Evolutionary conservation across 2,888 invertebrate species (phyloP).

Genomic region (Ecdyonurus torrentis): DNA sequence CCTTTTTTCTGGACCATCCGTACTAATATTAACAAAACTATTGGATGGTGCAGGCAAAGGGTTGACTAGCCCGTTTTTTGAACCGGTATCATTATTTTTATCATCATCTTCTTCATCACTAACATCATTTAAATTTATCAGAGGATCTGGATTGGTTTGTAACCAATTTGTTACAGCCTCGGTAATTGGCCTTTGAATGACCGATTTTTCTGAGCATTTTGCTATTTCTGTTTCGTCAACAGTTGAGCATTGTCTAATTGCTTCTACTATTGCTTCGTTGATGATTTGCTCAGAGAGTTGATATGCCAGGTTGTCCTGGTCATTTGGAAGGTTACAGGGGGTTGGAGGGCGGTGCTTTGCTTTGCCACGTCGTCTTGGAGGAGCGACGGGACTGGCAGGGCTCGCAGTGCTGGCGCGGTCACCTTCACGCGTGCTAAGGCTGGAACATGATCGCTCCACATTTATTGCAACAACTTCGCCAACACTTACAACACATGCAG

Average conservation of each 20-base stretch:
- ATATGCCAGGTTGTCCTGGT: background rate
- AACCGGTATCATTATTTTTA: slow-evolving; percentile 15
- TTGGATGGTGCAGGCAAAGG: slow-evolving; percentile 35
- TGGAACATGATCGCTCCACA: background rate
- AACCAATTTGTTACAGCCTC: slow-evolving; percentile 43
- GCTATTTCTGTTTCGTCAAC: background rate
- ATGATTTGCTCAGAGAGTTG: background rate
- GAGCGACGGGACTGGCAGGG: background rate
- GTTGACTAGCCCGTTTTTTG: slow-evolving; percentile 38
- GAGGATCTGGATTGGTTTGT: slow-evolving; percentile 25
- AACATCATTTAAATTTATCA: slow-evolving; percentile 14
- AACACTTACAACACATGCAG: background rate
- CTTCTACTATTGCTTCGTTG: background rate
- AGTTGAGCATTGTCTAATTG: background rate
- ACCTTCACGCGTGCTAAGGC: background rate
- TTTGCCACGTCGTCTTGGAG: background rate
- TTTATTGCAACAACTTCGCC: background rate
- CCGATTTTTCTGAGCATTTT: background rate
- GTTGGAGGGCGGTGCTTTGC: background rate
- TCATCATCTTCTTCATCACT: slow-evolving; percentile 11
- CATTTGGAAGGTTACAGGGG: background rate
- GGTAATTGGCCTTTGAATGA: slow-evolving; percentile 31
- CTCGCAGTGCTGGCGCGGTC: background rate
- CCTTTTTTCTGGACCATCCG: slow-evolving; percentile 14
- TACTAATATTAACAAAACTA: slow-evolving; percentile 22